Conservation (phyloP, 2,888 invertebrate species). For the Andrena flavipes region DNA sequence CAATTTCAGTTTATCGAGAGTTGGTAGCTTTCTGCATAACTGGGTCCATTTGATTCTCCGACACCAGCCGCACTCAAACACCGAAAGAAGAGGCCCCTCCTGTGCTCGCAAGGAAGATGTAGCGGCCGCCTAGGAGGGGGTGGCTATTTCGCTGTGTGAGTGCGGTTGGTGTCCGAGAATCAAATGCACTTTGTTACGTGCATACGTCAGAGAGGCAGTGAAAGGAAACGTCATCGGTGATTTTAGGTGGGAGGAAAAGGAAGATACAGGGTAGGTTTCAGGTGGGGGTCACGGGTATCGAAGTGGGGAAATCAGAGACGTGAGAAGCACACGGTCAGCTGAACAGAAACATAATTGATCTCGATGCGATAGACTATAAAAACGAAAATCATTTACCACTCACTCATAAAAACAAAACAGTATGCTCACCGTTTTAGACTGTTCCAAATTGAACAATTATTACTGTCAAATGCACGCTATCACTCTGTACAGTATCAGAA, state of each 20-base stretch:
- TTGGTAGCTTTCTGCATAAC: too few species aligned
- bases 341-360: constrained; percentile 1
- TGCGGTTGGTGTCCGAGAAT: too few species aligned
- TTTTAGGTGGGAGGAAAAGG: constrained; percentile 48
- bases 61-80: too few species aligned
- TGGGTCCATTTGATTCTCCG: too few species aligned
- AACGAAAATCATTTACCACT: not conserved
- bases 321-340: constrained; percentile 10
- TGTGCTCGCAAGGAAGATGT: too few species aligned
- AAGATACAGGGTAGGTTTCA: constrained; percentile 17
- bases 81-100: too few species aligned
- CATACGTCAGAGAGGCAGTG: constrained; percentile 59
- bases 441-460: not conserved
- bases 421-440: not conserved
- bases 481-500: not conserved
- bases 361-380: not conserved
- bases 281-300: not conserved
- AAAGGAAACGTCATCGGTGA: constrained; percentile 73
- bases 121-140: too few species aligned
- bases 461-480: constrained; percentile 11
- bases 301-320: constrained; percentile 20
- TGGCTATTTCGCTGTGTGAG: too few species aligned
- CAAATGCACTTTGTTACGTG: not conserved
- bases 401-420: not conserved
- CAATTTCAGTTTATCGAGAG: too few species aligned